Evolutionary conservation across 2,113 vertebrate species (phyloP), one percentile per base, ranked within the genome.

Genomic region (Ophthalmolycus amberensis): DNA sequence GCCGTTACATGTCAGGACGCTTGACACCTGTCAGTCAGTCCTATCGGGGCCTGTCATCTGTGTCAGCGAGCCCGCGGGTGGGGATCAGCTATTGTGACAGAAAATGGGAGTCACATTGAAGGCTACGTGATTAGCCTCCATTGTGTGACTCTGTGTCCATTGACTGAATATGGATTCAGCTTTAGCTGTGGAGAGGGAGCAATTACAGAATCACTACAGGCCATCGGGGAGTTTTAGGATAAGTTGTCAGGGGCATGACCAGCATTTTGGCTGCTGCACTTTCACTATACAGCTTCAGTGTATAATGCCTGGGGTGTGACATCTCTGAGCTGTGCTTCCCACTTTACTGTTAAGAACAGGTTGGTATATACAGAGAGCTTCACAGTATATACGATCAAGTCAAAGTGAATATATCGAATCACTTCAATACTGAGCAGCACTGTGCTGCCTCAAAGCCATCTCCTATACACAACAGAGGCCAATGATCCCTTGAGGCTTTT

Each of bases 141-240:
- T 90, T 71, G 88, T 90, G 86, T 63, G 52, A 34, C 77, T 77
- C 58, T 60, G 74, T 80, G 72, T 29, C 88, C 87, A 93, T 89
- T 84, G 89, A 91, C 80, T 86, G 65, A 86, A 83, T 90, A 92
- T 93, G 79, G 91, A 94, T 94, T 79, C 71, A 75, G 88, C 77
- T 90, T 82, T 67, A 85, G 84, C 82, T 65, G 75, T 66, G 2
- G 54, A 78, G 71, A 62, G 85, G 85, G 80, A 88, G 85, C 86
- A 79, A 90, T 91, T 92, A 85, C 86, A 80, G 71, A 85, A 89
- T 93, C 89, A 78, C 86, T 85, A 72, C 63, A 84, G 79, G 62
- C 81, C 74, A 79, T 4, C 16, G 72, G 70, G 72, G 87, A 78
- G 75, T 72, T 88, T 93, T 71, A 40, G 77, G 79, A 79, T 62